Evolutionary conservation across 1,140 invertebrate species (phyloP).

Genomic region (Euschistus heros): DNA sequence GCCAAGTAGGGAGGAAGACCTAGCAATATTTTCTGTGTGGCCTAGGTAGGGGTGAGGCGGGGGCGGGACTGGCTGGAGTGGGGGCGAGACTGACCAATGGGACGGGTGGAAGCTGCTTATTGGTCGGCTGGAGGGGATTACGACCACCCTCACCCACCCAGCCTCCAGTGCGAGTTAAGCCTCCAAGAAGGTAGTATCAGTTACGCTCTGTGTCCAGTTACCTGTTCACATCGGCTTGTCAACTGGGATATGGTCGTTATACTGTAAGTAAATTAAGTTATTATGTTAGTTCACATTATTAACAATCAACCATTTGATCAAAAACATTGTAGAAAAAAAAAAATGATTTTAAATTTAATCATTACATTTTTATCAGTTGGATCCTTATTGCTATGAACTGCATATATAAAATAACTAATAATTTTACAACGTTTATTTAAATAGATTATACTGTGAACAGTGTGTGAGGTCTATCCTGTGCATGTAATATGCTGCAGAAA

Average conservation of each 20-base stretch:
- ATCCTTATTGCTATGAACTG: background rate
- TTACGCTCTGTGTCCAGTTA: background rate
- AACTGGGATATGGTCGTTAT: conserved; percentile 27
- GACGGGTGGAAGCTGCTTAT: background rate
- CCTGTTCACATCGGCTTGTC: background rate
- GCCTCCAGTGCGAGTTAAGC: background rate
- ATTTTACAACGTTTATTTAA: too few relatives aligned
- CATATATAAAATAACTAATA: background rate
- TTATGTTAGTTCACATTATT: background rate
- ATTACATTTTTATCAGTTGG: background rate
- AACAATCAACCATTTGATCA: background rate
- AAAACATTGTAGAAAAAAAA: background rate
- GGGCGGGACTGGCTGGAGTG: background rate
- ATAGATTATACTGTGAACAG: too few relatives aligned
- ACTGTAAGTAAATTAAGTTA: conserved; percentile 22
- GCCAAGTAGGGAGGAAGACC: too few relatives aligned
- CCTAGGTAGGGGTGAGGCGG: background rate
- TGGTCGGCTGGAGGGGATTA: conserved; percentile 3
- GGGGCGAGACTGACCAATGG: background rate
- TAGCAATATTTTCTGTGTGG: background rate
- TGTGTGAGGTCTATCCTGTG: too few relatives aligned
- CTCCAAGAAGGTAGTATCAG: background rate
- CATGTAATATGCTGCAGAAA: too few relatives aligned
- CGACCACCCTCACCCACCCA: background rate
- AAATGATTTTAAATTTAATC: background rate